Evolutionary conservation across 2,888 invertebrate species (phyloP), one percentile per base, ranked within the genome.

Genomic region (Lomographa bimaculata): DNA sequence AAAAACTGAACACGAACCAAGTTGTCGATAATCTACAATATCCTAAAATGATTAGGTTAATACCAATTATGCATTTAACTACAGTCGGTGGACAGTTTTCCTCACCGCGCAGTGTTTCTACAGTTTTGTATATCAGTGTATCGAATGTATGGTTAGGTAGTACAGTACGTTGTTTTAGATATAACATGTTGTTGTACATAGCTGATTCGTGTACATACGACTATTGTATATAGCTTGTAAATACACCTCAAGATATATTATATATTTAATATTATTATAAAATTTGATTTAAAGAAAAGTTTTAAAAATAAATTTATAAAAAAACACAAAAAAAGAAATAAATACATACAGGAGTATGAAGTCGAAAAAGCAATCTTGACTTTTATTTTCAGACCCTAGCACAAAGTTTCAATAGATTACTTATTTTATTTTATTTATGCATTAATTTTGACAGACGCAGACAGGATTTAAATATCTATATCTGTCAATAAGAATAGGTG

Each of bases 331-430:
- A 84, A 84, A 85, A 85, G 33, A 60, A 80, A 83, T 82, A 85
- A 83, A 85, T 64, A 83, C 83, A 85, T 87, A 84, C 87, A 79
- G 78, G 76, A 84, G 87, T 87, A 85, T 85, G 86, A 83, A 82
- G 79, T 71, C 76, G 80, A 84, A 82, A 82, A 82, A 71, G 42
- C 67, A 64, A 73, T 68, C 54, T 63, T 64, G 77, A 55, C 56
- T 89, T 85, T 86, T 71, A 79, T 82, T 85, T 64, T 20, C 19
- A 5, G 3, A 7, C 6, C 26, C 14, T 7, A 14, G 3, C 14
- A n/a, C n/a, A n/a, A n/a, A n/a, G n/a, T n/a, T n/a, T n/a, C n/a
- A n/a, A n/a, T n/a, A n/a, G n/a, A n/a, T n/a, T n/a, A n/a, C n/a
- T n/a, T n/a, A n/a, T n/a, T n/a, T n/a, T n/a, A n/a, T n/a, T n/a